Percentiles rank a stretch among this genome's conserved stretches.
Conservation (phyloP, 2,797 vertebrate genomes). For the Silurus aristotelis region DNA sequence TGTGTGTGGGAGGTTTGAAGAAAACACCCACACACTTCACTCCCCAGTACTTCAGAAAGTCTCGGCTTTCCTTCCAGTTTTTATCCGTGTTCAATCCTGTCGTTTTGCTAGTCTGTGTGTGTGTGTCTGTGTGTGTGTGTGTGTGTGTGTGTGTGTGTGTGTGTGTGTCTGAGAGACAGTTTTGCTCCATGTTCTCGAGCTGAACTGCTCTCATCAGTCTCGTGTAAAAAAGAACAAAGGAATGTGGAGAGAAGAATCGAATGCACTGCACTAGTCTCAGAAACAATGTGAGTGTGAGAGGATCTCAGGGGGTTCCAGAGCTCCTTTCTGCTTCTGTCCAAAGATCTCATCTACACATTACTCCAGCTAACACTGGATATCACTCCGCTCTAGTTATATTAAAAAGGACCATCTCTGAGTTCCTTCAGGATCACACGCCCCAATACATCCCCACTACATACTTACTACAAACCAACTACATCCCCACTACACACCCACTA, state of each 20-base stretch:
- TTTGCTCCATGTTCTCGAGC: neutral
- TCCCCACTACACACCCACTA: too few species aligned
- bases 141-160: neutral
- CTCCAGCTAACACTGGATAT: too few species aligned
- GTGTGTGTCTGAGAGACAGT: neutral
- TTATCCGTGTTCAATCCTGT: neutral
- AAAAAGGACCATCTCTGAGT: too few species aligned
- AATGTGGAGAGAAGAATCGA: neutral
- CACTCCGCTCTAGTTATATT: too few species aligned
- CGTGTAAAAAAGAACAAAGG: neutral
- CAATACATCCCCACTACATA: too few species aligned
- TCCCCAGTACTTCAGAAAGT: conserved; percentile 25
- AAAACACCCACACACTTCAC: conserved; percentile 33
- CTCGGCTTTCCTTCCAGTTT: neutral
- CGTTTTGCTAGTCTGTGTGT: neutral
- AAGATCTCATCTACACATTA: too few species aligned
- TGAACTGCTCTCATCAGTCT: neutral
- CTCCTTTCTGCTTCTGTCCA: too few species aligned
- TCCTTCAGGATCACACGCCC: too few species aligned
- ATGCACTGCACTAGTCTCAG: too few species aligned
- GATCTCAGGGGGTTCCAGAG: too few species aligned
- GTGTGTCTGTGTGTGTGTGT: neutral
- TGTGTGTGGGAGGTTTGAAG: conserved; percentile 13
- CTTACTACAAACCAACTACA: too few species aligned
- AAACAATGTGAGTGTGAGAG: neutral